Conservation (phyloP, 2,888 invertebrate species). For the Rhagonycha lutea region DNA sequence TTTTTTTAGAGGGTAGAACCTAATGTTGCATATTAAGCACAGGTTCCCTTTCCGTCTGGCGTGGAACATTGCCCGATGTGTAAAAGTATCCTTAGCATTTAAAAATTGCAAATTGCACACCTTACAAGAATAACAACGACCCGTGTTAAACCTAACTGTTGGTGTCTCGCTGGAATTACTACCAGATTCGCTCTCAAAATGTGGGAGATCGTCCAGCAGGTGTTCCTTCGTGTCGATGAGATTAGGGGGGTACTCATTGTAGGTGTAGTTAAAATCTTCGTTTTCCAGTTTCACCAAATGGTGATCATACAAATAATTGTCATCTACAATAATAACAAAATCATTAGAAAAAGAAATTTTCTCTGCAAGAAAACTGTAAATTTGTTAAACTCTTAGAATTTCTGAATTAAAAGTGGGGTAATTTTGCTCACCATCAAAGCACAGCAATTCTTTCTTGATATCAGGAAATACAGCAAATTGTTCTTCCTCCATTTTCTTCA, state of each 20-base stretch:
- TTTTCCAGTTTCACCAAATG: not conserved
- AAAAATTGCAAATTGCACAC: not conserved
- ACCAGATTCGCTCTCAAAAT: not conserved
- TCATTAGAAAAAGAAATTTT: not conserved
- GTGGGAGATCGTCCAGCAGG: not conserved
- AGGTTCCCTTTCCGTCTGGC: not conserved
- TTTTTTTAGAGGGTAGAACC: not conserved
- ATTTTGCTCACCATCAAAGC: not conserved
- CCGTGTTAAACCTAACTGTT: not conserved
- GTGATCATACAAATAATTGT: not conserved
- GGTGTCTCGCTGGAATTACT: not conserved
- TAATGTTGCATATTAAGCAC: not conserved
- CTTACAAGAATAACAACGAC: not conserved
- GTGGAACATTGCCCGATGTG: not conserved
- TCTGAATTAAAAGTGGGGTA: not conserved
- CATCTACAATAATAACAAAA: not conserved
- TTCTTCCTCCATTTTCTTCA: not conserved
- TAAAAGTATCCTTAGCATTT: not conserved
- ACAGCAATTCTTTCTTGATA: not conserved
- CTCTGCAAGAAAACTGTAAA: not conserved
- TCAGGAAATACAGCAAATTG: not conserved
- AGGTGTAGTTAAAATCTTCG: not conserved
- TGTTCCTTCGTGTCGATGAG: not conserved
- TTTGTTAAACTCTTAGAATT: not conserved
- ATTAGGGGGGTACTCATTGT: not conserved